phyloP scores from a whole-genome alignment of 2,888 invertebrate species.

The Coecobrya sp. region DNA sequence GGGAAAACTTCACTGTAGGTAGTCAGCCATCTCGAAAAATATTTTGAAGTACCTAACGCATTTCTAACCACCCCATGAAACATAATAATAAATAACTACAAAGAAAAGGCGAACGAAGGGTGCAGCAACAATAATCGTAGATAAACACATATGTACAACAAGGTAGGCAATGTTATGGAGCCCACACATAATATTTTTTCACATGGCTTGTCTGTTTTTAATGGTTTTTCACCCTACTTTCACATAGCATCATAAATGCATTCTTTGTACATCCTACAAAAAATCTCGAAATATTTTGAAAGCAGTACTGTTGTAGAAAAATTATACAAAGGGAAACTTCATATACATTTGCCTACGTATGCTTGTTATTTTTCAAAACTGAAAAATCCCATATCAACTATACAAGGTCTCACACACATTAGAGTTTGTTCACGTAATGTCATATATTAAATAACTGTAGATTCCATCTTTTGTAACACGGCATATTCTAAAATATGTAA shows the following conservation, averaged over 20 bases:
- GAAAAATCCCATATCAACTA: too few species aligned
- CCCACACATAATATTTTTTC: background rate
- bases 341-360: constrained; percentile 19
- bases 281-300: constrained; percentile 46
- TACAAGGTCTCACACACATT: too few species aligned
- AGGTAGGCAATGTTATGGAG: background rate
- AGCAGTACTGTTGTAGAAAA: background rate
- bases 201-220: constrained; percentile 53
- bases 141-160: background rate
- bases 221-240: constrained; percentile 67
- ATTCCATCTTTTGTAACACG: too few species aligned
- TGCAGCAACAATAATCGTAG: background rate
- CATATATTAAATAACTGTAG: too few species aligned
- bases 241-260: background rate
- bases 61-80: background rate
- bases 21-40: constrained; percentile 30
- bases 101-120: constrained; percentile 6
- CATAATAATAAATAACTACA: constrained; percentile 26
- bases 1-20: background rate
- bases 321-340: background rate
- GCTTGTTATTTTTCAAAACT: too few species aligned
- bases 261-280: background rate
- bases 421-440: too few species aligned
- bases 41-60: background rate
- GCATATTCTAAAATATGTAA: constrained; percentile 11